Conservation (phyloP, 2,113 vertebrate genomes). For the Thalassarche chlororhynchos region DNA sequence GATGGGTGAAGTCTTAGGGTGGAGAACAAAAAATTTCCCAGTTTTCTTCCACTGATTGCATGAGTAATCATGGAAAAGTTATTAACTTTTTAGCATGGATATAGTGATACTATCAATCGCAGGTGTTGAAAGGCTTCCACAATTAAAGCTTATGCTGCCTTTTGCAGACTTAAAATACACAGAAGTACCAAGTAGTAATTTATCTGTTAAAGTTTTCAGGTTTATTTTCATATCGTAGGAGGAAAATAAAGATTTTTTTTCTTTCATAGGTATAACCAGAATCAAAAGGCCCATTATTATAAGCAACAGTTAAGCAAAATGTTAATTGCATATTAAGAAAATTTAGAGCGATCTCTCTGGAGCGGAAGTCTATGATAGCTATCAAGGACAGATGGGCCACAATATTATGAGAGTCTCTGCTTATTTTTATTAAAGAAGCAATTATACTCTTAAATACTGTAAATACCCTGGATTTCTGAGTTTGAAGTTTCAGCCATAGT, state of each 20-base stretch:
- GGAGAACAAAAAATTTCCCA: background rate
- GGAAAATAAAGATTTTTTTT: background rate
- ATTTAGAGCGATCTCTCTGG: background rate
- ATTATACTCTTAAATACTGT: background rate
- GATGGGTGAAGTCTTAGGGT: background rate
- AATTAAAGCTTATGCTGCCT: background rate
- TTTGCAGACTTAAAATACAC: background rate
- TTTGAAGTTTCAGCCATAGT: background rate
- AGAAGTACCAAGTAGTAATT: background rate
- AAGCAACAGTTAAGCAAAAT: background rate
- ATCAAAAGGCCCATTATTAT: background rate
- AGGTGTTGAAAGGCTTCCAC: background rate
- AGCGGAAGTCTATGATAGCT: background rate
- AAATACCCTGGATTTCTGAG: background rate
- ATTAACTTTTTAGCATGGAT: background rate
- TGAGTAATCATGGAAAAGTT: background rate
- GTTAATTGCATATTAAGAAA: background rate
- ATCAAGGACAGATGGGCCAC: background rate
- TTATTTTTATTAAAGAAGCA: background rate
- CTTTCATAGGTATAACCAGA: background rate
- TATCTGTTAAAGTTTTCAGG: background rate
- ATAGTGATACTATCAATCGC: background rate
- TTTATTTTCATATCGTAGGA: background rate
- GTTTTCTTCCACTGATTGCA: background rate
- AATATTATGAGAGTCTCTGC: background rate